These are phyloP conservation scores for Gymnopithys bicolor DNA, from an alignment of 2,797 vertebrate genomes.

Conservation along the genomic window DNA sequence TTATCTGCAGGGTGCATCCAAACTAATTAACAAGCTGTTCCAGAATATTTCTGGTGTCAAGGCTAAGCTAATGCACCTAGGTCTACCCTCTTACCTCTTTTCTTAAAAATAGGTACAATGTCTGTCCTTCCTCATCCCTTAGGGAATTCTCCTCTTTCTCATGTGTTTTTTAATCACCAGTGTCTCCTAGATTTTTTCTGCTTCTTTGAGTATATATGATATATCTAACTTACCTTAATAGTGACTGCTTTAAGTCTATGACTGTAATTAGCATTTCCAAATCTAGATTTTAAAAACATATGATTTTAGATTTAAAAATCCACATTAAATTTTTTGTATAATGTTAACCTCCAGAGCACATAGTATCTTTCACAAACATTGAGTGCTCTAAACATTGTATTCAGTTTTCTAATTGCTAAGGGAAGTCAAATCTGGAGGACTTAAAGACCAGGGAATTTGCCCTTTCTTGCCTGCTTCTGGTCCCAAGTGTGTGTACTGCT, in stretches of 20 bases:
- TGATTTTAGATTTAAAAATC: not conserved
- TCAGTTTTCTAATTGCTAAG: not conserved
- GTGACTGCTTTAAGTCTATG: not conserved
- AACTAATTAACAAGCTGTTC: slow-evolving; percentile 59
- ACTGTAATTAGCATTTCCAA: not conserved
- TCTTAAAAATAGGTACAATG: slow-evolving; percentile 6
- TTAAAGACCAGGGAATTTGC: not conserved
- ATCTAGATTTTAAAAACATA: not conserved
- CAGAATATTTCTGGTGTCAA: slow-evolving; percentile 21
- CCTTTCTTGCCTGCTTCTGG: not conserved
- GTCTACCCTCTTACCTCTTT: not conserved
- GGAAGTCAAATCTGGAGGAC: not conserved
- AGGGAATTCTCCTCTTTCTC: not conserved
- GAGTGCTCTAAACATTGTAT: not conserved
- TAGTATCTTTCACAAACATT: not conserved
- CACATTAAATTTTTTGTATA: not conserved
- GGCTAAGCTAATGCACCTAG: not conserved
- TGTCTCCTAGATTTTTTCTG: not conserved
- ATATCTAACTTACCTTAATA: not conserved
- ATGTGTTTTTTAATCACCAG: not conserved
- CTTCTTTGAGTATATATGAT: not conserved
- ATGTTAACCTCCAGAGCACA: not conserved
- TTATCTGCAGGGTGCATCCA: slow-evolving; percentile 1
- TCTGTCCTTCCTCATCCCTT: not conserved
- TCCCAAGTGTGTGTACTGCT: rapidly evolving